Percentiles rank a stretch among this genome's conserved stretches.
phyloP scores from a whole-genome alignment of 2,113 vertebrate genomes.

The Rynchops niger region DNA sequence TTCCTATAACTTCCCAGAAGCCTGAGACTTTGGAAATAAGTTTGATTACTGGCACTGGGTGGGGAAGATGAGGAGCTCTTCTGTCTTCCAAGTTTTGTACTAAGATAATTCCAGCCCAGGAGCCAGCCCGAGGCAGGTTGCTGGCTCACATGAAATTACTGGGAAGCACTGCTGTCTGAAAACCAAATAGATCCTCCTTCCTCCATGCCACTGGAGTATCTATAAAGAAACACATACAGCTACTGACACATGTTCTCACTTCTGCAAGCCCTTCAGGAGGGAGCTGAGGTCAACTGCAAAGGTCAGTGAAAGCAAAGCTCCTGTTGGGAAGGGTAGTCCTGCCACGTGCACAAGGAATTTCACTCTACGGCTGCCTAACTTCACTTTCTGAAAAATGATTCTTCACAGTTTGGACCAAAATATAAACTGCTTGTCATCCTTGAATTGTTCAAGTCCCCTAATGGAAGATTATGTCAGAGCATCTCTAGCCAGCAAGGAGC shows the following conservation, averaged over 20 bases:
- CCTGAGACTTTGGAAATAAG: not conserved
- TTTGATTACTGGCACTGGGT: not conserved
- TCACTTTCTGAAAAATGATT: not conserved
- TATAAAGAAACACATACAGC: not conserved
- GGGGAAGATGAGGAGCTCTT: not conserved
- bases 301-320: not conserved
- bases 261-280: not conserved
- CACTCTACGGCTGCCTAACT: not conserved
- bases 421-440: rapidly evolving
- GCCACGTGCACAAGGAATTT: not conserved
- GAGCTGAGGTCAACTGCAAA: not conserved
- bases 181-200: not conserved
- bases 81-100: not conserved
- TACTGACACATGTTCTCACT: not conserved
- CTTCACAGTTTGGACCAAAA: not conserved
- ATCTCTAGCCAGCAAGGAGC: not conserved
- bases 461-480: not conserved
- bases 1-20: not conserved
- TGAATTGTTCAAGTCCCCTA: not conserved
- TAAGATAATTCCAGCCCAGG: not conserved
- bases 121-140: not conserved
- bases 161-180: not conserved
- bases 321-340: not conserved
- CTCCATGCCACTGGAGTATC: not conserved
- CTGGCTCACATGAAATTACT: not conserved